phyloP scores from a whole-genome alignment of 2,113 vertebrate species.

The Nyctereutes procyonoides region DNA sequence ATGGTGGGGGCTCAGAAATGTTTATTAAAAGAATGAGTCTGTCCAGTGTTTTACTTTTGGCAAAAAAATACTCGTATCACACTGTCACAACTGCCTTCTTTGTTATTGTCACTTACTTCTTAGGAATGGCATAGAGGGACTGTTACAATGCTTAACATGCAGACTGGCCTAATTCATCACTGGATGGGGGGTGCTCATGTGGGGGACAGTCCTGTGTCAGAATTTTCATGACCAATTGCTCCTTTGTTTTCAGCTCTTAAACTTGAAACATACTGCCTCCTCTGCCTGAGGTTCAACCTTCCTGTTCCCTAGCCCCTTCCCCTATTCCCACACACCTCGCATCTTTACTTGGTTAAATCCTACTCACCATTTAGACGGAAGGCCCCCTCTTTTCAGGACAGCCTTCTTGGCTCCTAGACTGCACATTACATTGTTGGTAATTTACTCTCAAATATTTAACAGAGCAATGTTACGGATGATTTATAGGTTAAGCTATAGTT shows the following conservation, averaged over 20 bases:
- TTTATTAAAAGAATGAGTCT: neutral
- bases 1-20: neutral
- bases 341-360: neutral
- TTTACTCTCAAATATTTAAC: neutral
- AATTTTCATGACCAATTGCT: neutral
- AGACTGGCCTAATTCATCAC: neutral
- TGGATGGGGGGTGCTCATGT: neutral
- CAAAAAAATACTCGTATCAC: neutral
- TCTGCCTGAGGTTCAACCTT: neutral
- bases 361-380: neutral
- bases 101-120: neutral
- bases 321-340: accelerated
- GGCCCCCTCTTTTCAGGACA: neutral
- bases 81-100: neutral
- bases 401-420: neutral
- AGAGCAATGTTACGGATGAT: neutral
- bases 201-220: neutral
- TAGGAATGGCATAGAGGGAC: neutral
- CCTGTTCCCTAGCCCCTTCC: too few species aligned
- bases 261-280: neutral
- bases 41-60: neutral
- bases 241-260: neutral
- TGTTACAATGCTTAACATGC: neutral
- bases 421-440: neutral
- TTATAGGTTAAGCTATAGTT: neutral